phyloP scores from a whole-genome alignment of 2,888 invertebrate genomes.

The Ommatoiulus sabulosus region DNA sequence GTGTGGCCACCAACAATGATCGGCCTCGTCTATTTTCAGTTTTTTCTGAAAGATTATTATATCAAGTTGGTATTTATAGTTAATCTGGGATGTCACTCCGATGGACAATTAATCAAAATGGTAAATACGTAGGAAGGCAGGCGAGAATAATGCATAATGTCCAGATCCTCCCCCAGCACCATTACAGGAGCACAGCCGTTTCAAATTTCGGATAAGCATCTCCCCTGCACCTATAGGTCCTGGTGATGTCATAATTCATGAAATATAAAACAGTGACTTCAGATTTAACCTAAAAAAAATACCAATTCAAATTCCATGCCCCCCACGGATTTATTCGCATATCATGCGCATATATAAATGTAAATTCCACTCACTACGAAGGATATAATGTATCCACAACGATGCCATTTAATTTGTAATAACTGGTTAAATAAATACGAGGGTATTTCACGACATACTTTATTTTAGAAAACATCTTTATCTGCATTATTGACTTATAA shows the following conservation, averaged over 20 bases:
- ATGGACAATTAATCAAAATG: conserved; percentile 55
- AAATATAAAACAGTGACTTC: too few relatives aligned
- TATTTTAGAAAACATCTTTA: not conserved
- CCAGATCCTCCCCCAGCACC: conserved; percentile 23
- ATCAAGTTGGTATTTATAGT: conserved; percentile 49
- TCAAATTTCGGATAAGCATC: conserved; percentile 43
- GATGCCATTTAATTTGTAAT: not conserved
- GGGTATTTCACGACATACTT: too few relatives aligned
- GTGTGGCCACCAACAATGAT: not conserved
- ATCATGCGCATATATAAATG: not conserved
- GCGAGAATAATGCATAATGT: conserved; percentile 45
- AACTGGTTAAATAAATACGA: not conserved
- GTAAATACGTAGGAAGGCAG: conserved; percentile 49
- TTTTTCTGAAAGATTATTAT: conserved; percentile 49
- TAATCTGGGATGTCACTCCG: conserved; percentile 54
- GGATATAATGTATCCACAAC: not conserved
- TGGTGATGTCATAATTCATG: too few relatives aligned
- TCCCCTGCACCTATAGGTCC: conserved; percentile 34
- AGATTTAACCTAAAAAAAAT: too few relatives aligned
- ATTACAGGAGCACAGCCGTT: conserved; percentile 16
- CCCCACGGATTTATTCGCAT: not conserved
- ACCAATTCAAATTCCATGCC: not conserved
- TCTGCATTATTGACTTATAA: not conserved
- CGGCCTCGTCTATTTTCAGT: conserved; percentile 22
- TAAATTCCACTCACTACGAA: not conserved